phyloP scores from a whole-genome alignment of 2,888 invertebrate species.

The Globia sparganii region DNA sequence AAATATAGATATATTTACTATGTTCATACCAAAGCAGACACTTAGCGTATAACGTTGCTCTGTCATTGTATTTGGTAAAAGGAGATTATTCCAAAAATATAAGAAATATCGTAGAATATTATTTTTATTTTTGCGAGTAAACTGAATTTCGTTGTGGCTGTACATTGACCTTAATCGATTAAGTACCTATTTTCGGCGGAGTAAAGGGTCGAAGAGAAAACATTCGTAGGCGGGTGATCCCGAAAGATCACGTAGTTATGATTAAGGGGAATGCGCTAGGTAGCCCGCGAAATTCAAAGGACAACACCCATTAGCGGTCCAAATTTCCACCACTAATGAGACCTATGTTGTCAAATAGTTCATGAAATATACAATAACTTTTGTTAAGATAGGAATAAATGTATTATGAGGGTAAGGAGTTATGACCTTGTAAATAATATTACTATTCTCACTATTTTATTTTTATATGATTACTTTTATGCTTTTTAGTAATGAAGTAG shows the following conservation, averaged over 20 bases:
- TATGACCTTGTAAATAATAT: too few relatives aligned
- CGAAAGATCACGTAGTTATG: conserved; percentile 55
- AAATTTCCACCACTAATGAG: too few relatives aligned
- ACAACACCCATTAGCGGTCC: too few relatives aligned
- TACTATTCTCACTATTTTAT: too few relatives aligned
- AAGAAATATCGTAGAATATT: conserved; percentile 48
- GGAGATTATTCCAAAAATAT: conserved; percentile 21
- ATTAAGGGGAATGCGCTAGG: conserved; percentile 20
- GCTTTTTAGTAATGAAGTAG: too few relatives aligned
- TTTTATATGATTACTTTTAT: too few relatives aligned
- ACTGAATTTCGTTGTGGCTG: conserved; percentile 56
- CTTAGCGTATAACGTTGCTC: conserved; percentile 13
- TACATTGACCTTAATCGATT: conserved; percentile 65
- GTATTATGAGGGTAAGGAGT: too few relatives aligned
- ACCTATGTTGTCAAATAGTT: too few relatives aligned
- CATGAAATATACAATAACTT: too few relatives aligned
- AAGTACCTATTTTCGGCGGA: conserved; percentile 55
- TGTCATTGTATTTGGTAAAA: conserved; percentile 17
- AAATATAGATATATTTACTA: not conserved
- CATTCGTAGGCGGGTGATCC: conserved; percentile 36
- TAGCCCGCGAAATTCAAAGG: too few relatives aligned
- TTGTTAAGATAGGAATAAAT: too few relatives aligned
- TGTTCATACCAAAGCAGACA: not conserved
- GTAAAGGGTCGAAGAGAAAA: conserved; percentile 55
- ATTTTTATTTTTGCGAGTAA: conserved; percentile 58